These are phyloP conservation scores for Drosophila gaucha DNA, from an alignment of 2,888 invertebrate genomes.

Conservation along the genomic window DNA sequence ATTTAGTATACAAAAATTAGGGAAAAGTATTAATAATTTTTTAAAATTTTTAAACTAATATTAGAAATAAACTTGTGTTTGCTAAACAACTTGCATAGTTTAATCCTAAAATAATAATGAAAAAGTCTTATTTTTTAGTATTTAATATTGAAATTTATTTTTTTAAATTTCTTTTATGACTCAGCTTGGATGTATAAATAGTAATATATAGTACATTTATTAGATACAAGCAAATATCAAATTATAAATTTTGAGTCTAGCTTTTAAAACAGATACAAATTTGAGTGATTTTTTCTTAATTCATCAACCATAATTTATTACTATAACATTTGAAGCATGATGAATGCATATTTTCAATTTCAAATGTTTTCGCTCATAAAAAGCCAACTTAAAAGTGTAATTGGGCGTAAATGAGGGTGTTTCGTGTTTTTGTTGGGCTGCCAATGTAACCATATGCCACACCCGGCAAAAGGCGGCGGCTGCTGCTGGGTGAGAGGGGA, in stretches of 20 bases:
- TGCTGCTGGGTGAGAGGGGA: slow-evolving; percentile 8
- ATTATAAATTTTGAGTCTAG: not conserved
- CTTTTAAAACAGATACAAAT: not conserved
- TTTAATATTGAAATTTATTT: too few species aligned
- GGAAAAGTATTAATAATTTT: too few species aligned
- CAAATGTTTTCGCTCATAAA: slow-evolving; percentile 37
- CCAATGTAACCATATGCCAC: slow-evolving; percentile 70
- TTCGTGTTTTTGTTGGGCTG: slow-evolving; percentile 57
- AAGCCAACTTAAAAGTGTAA: slow-evolving; percentile 73
- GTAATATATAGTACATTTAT: too few species aligned
- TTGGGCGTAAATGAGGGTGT: slow-evolving; percentile 83
- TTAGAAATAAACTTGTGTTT: too few species aligned
- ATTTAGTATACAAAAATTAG: too few species aligned
- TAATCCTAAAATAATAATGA: too few species aligned
- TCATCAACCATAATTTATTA: not conserved
- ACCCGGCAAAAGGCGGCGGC: slow-evolving; percentile 54
- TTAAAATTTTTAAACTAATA: too few species aligned
- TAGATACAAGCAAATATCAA: too few species aligned
- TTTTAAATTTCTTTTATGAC: too few species aligned
- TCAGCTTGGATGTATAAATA: too few species aligned
- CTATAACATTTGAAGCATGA: not conserved
- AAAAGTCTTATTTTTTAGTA: too few species aligned
- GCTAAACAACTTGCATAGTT: too few species aligned
- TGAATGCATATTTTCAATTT: not conserved
- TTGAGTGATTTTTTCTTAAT: not conserved